Percentiles rank a stretch among this genome's conserved stretches.
Evolutionary conservation across 2,113 vertebrate species (phyloP).

Genomic region (Gorsachius goisagi): DNA sequence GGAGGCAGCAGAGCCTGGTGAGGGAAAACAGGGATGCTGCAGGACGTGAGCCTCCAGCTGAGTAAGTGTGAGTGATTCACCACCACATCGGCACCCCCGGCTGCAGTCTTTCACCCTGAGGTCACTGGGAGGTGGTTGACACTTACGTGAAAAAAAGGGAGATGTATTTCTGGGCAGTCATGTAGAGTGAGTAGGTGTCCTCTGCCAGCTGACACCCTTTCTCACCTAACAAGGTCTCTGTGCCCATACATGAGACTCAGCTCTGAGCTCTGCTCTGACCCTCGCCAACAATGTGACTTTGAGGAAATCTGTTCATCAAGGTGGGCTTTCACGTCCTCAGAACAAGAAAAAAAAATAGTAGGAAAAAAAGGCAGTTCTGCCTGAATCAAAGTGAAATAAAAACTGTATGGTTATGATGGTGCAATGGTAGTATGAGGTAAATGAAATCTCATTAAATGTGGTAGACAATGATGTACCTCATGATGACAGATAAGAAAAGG

Average conservation of each 20-base stretch:
- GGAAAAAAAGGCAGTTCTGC: background rate
- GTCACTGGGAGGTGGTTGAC: background rate
- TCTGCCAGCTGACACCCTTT: background rate
- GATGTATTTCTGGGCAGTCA: background rate
- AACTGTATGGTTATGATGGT: no score
- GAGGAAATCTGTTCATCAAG: background rate
- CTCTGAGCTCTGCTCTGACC: background rate
- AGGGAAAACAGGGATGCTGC: background rate
- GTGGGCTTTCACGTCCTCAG: background rate
- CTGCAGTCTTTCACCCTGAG: background rate
- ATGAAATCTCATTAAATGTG: background rate
- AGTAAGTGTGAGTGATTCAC: background rate
- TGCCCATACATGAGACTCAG: background rate
- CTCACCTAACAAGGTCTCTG: background rate
- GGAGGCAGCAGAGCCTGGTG: background rate
- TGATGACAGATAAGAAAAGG: background rate
- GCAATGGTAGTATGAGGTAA: background rate
- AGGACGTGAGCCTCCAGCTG: background rate
- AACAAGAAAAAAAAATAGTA: background rate
- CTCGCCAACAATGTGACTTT: background rate
- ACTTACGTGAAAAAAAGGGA: background rate
- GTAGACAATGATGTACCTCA: background rate
- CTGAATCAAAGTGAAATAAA: background rate
- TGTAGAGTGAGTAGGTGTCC: background rate
- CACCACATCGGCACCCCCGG: background rate